A percentile compares a stretch with the other conserved stretches of the same genome.
phyloP scores from a whole-genome alignment of 2,797 vertebrate species.

The Pyrocephalus nanus region DNA sequence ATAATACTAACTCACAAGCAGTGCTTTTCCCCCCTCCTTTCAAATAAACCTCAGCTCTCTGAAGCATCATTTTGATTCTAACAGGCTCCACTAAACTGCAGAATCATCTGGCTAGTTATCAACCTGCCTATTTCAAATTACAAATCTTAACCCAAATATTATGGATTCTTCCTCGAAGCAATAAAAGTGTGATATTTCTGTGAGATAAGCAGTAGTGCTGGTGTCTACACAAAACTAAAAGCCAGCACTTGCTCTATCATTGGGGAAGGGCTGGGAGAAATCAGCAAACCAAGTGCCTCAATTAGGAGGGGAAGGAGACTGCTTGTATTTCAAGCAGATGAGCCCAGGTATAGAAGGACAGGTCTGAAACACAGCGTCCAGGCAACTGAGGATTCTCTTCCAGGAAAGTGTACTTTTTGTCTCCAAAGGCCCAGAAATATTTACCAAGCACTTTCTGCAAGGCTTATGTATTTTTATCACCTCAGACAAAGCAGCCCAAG shows the following conservation, averaged over 20 bases:
- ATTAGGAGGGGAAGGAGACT: background rate
- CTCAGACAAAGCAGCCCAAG: background rate
- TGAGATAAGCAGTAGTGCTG: background rate
- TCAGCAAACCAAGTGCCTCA: background rate
- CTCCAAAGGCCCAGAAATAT: background rate
- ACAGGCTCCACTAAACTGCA: background rate
- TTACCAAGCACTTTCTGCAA: background rate
- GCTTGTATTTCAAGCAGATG: background rate
- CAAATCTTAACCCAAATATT: background rate
- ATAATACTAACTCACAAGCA: background rate
- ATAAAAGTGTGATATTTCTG: background rate
- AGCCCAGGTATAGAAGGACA: background rate
- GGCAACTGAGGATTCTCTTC: background rate
- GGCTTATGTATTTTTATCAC: background rate
- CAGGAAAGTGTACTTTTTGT: background rate
- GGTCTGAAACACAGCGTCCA: background rate
- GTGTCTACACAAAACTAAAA: background rate
- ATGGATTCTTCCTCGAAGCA: background rate
- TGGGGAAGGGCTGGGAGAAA: background rate
- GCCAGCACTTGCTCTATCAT: background rate
- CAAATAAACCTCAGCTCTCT: constrained; percentile 1
- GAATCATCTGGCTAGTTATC: background rate
- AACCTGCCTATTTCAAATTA: background rate
- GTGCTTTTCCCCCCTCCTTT: background rate
- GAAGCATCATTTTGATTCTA: constrained; percentile 8